Conservation (phyloP, 1,140 invertebrate genomes). For the Coelopa frigida region DNA sequence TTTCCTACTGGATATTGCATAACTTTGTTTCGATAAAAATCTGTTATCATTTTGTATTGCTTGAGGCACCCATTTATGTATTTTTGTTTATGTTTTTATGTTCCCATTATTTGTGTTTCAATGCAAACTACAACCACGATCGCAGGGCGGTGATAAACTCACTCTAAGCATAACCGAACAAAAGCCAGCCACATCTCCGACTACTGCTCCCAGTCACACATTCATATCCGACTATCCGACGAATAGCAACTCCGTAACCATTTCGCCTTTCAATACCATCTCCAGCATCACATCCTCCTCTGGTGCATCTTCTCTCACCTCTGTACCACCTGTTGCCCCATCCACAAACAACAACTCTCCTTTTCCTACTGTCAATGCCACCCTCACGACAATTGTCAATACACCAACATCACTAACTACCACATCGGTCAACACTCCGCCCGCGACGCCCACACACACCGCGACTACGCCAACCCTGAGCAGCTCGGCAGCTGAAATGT, state of each 20-base stretch:
- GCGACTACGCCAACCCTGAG: conserved; percentile 16
- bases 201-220: conserved; percentile 15
- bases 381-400: too few species aligned
- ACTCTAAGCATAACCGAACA: conserved; percentile 56
- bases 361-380: too few species aligned
- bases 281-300: conserved; percentile 2
- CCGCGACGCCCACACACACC: conserved; percentile 11
- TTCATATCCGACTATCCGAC: conserved; percentile 14
- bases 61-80: conserved; percentile 4
- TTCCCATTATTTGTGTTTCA: conserved; percentile 3
- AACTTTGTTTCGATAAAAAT: conserved; percentile 5
- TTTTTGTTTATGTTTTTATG: conserved; percentile 13
- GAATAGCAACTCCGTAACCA: conserved; percentile 2
- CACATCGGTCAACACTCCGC: conserved; percentile 7
- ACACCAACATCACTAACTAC: neutral
- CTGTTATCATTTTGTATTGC: conserved; percentile 1
- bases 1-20: neutral
- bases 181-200: conserved; percentile 24
- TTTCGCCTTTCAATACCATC: conserved; percentile 2
- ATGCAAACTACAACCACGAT: neutral
- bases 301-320: neutral
- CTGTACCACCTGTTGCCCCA: neutral
- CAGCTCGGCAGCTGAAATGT: conserved; percentile 39
- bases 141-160: conserved; percentile 70
- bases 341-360: neutral